A percentile compares a stretch with the other conserved stretches of the same genome.
Evolutionary conservation across 2,113 vertebrate genomes (phyloP).

Genomic region (Andinoacara biseriatus): DNA sequence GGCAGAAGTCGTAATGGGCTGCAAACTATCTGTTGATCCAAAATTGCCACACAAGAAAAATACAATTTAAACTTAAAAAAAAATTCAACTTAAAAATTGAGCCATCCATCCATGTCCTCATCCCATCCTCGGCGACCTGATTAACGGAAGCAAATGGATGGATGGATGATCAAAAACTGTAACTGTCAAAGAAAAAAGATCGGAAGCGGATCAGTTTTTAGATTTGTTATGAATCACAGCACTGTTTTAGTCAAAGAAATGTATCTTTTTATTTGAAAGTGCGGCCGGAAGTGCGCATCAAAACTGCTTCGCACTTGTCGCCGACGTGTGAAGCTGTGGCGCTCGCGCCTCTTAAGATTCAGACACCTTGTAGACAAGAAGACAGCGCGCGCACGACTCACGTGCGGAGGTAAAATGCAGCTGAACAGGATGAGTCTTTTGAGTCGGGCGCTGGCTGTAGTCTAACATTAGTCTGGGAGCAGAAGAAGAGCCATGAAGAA

Average conservation of each 20-base stretch:
- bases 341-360: conserved; percentile 36
- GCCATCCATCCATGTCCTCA: no score
- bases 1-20: background rate
- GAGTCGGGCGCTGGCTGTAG: conserved; percentile 2
- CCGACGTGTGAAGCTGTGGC: background rate
- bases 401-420: conserved; percentile 67
- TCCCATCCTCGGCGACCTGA: no score
- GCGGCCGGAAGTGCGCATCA: background rate
- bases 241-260: background rate
- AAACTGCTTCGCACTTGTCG: accelerated
- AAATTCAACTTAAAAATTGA: background rate
- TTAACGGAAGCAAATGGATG: no score
- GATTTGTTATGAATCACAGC: no score
- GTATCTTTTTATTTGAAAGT: conserved; percentile 34
- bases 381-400: conserved; percentile 40
- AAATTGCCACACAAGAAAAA: background rate
- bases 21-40: background rate
- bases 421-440: conserved; percentile 21
- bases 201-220: background rate
- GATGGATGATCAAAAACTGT: no score
- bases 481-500: conserved; percentile 78
- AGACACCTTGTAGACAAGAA: conserved; percentile 50
- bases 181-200: no score
- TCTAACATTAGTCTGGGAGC: conserved; percentile 43
- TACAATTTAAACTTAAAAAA: background rate